phyloP scores from a whole-genome alignment of 2,113 vertebrate species.

The Globicephala melas region DNA sequence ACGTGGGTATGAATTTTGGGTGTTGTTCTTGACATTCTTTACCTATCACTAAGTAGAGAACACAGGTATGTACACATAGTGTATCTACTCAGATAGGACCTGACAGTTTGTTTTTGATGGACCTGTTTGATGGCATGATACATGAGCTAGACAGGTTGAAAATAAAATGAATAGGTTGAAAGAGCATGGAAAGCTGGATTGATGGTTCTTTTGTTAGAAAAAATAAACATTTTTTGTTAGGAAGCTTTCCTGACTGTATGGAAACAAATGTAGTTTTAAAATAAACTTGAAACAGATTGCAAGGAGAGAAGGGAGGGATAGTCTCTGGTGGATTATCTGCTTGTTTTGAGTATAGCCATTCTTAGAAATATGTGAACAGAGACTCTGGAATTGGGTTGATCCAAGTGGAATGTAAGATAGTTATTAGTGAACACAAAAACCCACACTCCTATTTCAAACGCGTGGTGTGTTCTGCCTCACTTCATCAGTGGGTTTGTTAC shows the following conservation, averaged over 20 bases:
- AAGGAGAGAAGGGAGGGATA: background rate
- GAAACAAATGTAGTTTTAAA: slow-evolving; percentile 29
- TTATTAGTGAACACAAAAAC: background rate
- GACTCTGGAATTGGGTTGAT: background rate
- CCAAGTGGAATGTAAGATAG: background rate
- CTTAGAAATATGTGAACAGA: background rate
- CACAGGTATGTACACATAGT: background rate
- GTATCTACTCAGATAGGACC: background rate
- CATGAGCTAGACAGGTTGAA: background rate
- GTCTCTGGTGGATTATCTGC: background rate
- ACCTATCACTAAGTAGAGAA: background rate
- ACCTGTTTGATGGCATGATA: background rate
- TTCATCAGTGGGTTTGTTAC: background rate
- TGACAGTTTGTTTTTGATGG: background rate
- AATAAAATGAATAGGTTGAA: background rate
- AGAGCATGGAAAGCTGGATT: background rate
- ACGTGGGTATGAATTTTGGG: background rate
- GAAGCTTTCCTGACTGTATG: background rate
- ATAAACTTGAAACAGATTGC: slow-evolving; percentile 30
- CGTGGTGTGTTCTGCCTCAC: background rate
- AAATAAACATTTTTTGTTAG: background rate
- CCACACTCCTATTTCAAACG: background rate
- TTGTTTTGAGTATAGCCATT: slow-evolving; percentile 2
- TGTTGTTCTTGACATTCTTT: background rate
- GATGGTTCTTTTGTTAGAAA: background rate